Conservation (phyloP, 2,888 invertebrate genomes). For the Agriotes lineatus region DNA sequence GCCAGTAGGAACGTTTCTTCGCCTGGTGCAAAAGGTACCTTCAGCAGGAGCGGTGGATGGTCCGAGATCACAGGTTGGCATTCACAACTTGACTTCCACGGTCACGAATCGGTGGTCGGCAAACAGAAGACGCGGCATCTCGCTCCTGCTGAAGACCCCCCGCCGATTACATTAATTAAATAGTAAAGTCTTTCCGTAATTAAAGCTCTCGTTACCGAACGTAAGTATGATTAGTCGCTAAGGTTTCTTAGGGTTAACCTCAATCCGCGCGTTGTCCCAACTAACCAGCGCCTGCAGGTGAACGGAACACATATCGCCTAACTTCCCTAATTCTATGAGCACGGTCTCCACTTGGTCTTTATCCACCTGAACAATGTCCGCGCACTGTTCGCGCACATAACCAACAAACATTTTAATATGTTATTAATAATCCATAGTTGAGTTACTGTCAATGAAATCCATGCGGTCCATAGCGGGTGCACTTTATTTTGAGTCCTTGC, state of each 20-base stretch:
- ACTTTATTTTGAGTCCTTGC: conserved; percentile 65
- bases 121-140: conserved; percentile 11
- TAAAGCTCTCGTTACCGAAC: conserved; percentile 38
- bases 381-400: conserved; percentile 65
- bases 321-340: conserved; percentile 65
- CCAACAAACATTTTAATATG: conserved; percentile 63
- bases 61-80: neutral
- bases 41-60: neutral
- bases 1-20: conserved; percentile 24
- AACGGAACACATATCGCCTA: conserved; percentile 65
- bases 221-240: conserved; percentile 16
- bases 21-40: neutral
- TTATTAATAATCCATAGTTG: conserved; percentile 57
- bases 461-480: conserved; percentile 56
- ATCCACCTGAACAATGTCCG: conserved; percentile 62
- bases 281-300: conserved; percentile 55
- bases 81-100: neutral
- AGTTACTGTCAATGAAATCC: conserved; percentile 53
- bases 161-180: neutral
- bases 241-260: neutral
- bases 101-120: conserved; percentile 5
- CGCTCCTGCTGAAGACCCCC: conserved; percentile 18
- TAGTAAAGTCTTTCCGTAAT: conserved; percentile 22
- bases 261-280: conserved; percentile 50
- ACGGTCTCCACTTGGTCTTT: conserved; percentile 62